Base-by-base conservation (phyloP, 2,113 vertebrate genomes). In the Burhinus oedicnemus region DNA sequence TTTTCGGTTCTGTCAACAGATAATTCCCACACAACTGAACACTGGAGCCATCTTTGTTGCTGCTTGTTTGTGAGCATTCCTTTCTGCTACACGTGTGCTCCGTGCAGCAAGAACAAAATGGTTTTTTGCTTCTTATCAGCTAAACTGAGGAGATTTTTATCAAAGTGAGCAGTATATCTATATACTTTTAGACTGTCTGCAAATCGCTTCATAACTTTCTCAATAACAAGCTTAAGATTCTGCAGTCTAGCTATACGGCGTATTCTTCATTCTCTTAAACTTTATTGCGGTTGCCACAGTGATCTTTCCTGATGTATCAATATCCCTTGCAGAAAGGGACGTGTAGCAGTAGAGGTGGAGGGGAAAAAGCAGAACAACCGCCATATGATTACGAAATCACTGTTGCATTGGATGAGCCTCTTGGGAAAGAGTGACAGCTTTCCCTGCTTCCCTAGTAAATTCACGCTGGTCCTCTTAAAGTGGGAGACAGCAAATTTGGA, bases 11-110 rank as follows among this genome's bases (percentile, higher is more conserved):
- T 58, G 54, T 29, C 32, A 72, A 16, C 65, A 44, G 38, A 4
- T 20, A 54, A 55, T 80, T 83, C 45, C 38, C 11, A 15, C 38
- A 44, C 38, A 44, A 7, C 2, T 16, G 47, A 57, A 30, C 9
- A 4, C 0, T 15, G 54, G 54, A 61, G 36, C 34, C 21, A 19
- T 40, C 65, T 61, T 64, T 1, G 0, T 44, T 1, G 2, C 42
- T 64, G 29, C 30, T 38, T 34, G 47, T 55, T 61, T 30, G 30
- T 15, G 36, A 36, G 22, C 34, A 9, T 58, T 52, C 27, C 5
- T 42, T 69, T 62, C 66, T 69, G 55, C 40, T 44, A 17, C 57
- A 26, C 6, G 1, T 45, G 49, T 61, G 29, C 42, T 34, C 61
- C 32, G 1, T 11, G 18, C 38, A 62, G 55, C 21, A 8, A 17